phyloP scores from a whole-genome alignment of 2,797 vertebrate species.

The Hyperoplus immaculatus region DNA sequence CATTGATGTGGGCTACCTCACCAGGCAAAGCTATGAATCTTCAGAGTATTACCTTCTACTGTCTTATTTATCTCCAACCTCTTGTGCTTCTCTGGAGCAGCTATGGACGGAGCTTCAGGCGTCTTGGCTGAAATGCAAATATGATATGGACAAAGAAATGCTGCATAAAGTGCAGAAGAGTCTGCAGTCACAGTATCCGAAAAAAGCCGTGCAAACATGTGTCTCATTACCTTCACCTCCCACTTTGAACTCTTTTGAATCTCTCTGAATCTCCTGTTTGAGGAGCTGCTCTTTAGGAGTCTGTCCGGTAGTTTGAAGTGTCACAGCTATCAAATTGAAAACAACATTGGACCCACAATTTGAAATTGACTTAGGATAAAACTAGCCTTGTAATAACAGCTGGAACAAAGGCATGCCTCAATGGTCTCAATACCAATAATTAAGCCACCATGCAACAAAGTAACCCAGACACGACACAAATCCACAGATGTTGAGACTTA shows the following conservation, averaged over 20 bases:
- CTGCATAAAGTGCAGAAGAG: not conserved
- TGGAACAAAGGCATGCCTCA: conserved; percentile 2
- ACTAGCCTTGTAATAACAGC: not conserved
- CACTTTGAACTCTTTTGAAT: conserved; percentile 29
- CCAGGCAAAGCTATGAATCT: not conserved
- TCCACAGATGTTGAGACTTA: not conserved
- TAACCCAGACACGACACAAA: conserved; percentile 4
- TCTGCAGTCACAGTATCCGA: not conserved
- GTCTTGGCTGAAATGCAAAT: conserved; percentile 65
- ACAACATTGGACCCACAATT: conserved; percentile 29
- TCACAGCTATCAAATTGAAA: conserved; percentile 59
- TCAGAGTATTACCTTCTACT: conserved; percentile 64
- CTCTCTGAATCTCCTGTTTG: conserved; percentile 56
- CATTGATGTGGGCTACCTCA: not conserved
- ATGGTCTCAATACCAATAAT: not conserved
- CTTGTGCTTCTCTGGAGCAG: conserved; percentile 45
- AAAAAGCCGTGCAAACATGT: conserved; percentile 33
- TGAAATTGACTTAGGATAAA: conserved; percentile 2
- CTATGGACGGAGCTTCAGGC: conserved; percentile 22
- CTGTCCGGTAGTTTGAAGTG: conserved; percentile 53
- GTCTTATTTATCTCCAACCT: conserved; percentile 63
- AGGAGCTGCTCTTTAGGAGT: conserved; percentile 47
- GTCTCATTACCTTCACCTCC: conserved; percentile 77
- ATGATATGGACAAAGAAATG: conserved; percentile 19
- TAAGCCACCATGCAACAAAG: conserved; percentile 34